Evolutionary conservation across 2,797 vertebrate genomes (phyloP).

Genomic region (Phoeniculus purpureus): DNA sequence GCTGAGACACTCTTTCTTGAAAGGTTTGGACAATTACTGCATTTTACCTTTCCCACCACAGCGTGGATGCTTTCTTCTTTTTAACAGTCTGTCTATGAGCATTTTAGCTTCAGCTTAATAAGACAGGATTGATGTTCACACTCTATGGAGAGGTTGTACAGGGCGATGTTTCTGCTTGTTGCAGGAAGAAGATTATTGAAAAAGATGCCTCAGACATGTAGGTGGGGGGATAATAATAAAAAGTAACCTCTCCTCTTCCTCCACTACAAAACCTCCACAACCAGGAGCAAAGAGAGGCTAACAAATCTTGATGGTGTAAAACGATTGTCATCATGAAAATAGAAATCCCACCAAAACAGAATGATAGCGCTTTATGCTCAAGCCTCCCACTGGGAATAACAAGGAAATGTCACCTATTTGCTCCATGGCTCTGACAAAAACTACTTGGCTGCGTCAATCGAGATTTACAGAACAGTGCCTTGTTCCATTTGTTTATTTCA

Average conservation of each 20-base stretch:
- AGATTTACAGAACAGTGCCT: background rate
- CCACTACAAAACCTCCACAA: background rate
- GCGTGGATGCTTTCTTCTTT: constrained; percentile 52
- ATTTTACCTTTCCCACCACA: constrained; percentile 49
- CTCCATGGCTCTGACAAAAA: constrained; percentile 17
- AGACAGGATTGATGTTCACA: constrained; percentile 56
- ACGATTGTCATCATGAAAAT: background rate
- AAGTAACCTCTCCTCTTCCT: background rate
- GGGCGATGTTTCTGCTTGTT: constrained; percentile 36
- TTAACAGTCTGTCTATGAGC: constrained; percentile 56
- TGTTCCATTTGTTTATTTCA: constrained; percentile 44
- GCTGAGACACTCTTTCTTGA: constrained; percentile 53
- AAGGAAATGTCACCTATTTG: constrained; percentile 39
- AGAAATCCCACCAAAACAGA: background rate
- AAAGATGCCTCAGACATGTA: constrained; percentile 21
- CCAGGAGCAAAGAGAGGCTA: background rate
- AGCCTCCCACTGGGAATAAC: constrained; percentile 20
- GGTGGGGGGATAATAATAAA: background rate
- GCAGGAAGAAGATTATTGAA: constrained; percentile 38
- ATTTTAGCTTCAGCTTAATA: constrained; percentile 67
- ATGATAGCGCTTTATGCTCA: background rate
- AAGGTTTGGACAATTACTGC: constrained; percentile 68
- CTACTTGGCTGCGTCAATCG: background rate
- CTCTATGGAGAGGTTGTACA: constrained; percentile 33
- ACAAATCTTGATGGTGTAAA: background rate